A percentile compares a stretch with the other conserved stretches of the same genome.
phyloP scores from a whole-genome alignment of 2,888 invertebrate species.

The Ochropacha duplaris region DNA sequence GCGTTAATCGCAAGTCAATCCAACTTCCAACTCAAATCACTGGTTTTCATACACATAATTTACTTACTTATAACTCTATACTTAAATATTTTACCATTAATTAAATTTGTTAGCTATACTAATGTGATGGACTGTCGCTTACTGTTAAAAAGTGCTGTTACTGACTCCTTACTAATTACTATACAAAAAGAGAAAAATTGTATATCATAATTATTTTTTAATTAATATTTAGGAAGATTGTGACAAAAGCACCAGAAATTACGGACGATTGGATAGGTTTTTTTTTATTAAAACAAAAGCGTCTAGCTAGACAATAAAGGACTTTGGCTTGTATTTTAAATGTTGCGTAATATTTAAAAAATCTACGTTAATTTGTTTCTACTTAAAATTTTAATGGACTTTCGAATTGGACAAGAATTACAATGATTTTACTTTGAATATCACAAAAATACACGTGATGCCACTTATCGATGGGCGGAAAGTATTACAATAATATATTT shows the following conservation, averaged over 20 bases:
- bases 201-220: conserved; percentile 18
- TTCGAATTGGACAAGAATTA: conserved; percentile 42
- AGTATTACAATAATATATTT: conserved; percentile 27
- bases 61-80: conserved; percentile 22
- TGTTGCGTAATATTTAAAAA: conserved; percentile 40
- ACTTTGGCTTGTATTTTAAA: conserved; percentile 53
- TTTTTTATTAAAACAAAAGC: conserved; percentile 31
- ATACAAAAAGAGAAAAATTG: conserved; percentile 29
- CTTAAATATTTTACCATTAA: conserved; percentile 39
- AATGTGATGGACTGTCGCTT: conserved; percentile 62
- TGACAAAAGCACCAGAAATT: conserved; percentile 48
- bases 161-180: conserved; percentile 37
- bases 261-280: conserved; percentile 39
- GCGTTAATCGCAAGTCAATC: conserved; percentile 29
- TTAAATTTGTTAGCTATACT: conserved; percentile 47
- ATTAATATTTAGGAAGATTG: conserved; percentile 33
- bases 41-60: conserved; percentile 19
- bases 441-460: conserved; percentile 48
- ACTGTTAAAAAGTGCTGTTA: conserved; percentile 44
- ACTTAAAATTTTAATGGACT: conserved; percentile 39
- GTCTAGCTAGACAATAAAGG: conserved; percentile 43
- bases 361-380: conserved; percentile 38
- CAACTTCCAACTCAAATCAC: conserved; percentile 28
- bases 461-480: conserved; percentile 48
- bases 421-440: conserved; percentile 23